phyloP scores from a whole-genome alignment of 2,797 vertebrate genomes.

The Amniataba percoides region DNA sequence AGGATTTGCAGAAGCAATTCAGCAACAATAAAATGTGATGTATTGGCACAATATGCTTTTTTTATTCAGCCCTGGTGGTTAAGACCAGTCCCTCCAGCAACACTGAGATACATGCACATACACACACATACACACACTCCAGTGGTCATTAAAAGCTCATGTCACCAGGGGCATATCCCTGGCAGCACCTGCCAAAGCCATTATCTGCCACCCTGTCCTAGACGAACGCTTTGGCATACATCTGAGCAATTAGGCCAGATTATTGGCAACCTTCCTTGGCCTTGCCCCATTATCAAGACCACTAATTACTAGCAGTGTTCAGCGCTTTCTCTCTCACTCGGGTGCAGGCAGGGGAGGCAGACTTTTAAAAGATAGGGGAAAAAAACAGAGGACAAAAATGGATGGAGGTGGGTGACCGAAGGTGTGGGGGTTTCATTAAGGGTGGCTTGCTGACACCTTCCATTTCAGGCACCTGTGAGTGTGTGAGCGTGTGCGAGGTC shows the following conservation, averaged over 20 bases:
- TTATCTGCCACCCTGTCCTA: conserved; percentile 80
- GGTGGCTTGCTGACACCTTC: conserved; percentile 23
- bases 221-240: conserved; percentile 79
- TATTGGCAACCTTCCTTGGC: conserved; percentile 85
- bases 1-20: conserved; percentile 50
- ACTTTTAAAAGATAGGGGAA: neutral
- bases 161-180: conserved; percentile 69
- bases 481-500: conserved; percentile 20
- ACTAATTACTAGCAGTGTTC: conserved; percentile 87
- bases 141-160: conserved; percentile 75
- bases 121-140: conserved; percentile 45
- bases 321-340: conserved; percentile 41
- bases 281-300: conserved; percentile 85
- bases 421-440: conserved; percentile 40
- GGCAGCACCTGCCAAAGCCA: conserved; percentile 80
- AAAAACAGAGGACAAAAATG: conserved; percentile 11
- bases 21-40: conserved; percentile 47
- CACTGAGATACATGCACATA: conserved; percentile 16
- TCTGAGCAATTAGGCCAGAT: conserved; percentile 87
- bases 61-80: conserved; percentile 34
- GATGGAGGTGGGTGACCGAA: conserved; percentile 26
- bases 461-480: conserved; percentile 34
- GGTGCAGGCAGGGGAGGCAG: conserved; percentile 20
- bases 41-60: conserved; percentile 40
- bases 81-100: conserved; percentile 28